These are phyloP conservation scores for Zeugodacus cucurbitae DNA, from an alignment of 1,140 invertebrate species.

Conservation along the genomic window DNA sequence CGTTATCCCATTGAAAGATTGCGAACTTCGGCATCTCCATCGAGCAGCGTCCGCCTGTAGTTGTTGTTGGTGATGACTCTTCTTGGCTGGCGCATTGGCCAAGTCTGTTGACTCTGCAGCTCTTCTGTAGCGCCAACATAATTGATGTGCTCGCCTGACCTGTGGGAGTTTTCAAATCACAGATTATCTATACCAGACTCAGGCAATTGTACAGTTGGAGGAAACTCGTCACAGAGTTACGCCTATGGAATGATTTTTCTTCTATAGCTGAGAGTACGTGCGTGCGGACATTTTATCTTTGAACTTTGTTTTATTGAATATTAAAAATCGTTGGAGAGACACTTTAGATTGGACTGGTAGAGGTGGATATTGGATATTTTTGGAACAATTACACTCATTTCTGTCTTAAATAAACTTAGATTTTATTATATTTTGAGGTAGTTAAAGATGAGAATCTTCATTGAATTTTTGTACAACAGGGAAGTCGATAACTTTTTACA, in stretches of 20 bases:
- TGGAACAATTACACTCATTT: background rate
- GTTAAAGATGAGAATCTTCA: no score
- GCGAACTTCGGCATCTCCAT: conserved; percentile 23
- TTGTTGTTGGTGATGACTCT: background rate
- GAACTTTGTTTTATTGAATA: background rate
- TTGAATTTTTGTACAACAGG: no score
- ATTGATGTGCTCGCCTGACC: conserved; percentile 65
- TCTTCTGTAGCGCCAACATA: conserved; percentile 63
- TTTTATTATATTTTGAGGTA: no score
- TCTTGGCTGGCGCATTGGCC: background rate
- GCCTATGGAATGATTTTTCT: conserved; percentile 37
- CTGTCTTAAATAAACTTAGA: no score
- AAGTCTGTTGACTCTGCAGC: background rate
- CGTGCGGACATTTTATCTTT: background rate
- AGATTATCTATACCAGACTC: conserved; percentile 60
- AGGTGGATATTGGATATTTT: background rate
- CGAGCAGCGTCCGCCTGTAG: background rate
- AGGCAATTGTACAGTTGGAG: conserved; percentile 54
- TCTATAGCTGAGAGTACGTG: background rate
- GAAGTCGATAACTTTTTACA: background rate
- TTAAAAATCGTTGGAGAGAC: background rate
- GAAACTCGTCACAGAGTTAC: conserved; percentile 41
- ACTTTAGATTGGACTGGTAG: background rate
- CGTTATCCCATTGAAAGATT: conserved; percentile 2
- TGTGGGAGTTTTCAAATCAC: conserved; percentile 66